Base-by-base conservation (phyloP, 2,888 invertebrate species). In the Axea sp. region DNA sequence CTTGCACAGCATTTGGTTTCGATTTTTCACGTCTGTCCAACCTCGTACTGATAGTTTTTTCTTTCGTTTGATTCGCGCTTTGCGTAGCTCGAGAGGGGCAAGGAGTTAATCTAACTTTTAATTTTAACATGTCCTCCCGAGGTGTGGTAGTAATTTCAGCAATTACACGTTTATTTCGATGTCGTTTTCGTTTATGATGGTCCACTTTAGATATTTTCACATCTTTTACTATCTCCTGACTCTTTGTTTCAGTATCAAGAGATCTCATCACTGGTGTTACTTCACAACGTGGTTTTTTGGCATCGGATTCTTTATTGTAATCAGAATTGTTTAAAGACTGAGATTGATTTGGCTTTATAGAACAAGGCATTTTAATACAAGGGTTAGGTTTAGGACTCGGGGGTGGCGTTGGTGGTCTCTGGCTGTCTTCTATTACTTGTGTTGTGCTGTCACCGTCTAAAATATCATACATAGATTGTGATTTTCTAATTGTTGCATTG, bases 121-220 rank as follows among this genome's bases (percentile, higher is more conserved):
- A 19, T 28, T 85, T 85, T n/a, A 85, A 41, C 33, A 85, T 64
- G 51, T 85, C 85, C 39, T 85, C 85, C 2, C 83, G 75, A 1
- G 85, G 85, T 1, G 81, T 85, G 0, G 85, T 85, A 0, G 85
- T 85, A 19, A 85, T 85, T 31, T 85, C 85, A 1, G 85, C 85
- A n/a, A 85, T 85, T 2, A 85, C 82, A 0, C 85, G 80, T 31
- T 85, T 85, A 64, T 84, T 85, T 0, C 83, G 78, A 17, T 84
- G 82, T 39, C 82, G 84, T 45, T 78, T 81, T 2, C 82, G 77
- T 57, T 85, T 85, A 43, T 80, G 81, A 17, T 85, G 85, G 26
- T 85, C 85, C 17, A 82, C 12, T 26, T 82, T 83, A 0, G 77
- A 62, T 9, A 78, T 22, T 49, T 84, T 83, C 6, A 73, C 72